Base-by-base conservation (phyloP, 2,113 vertebrate species). In the Thymallus thymallus region DNA sequence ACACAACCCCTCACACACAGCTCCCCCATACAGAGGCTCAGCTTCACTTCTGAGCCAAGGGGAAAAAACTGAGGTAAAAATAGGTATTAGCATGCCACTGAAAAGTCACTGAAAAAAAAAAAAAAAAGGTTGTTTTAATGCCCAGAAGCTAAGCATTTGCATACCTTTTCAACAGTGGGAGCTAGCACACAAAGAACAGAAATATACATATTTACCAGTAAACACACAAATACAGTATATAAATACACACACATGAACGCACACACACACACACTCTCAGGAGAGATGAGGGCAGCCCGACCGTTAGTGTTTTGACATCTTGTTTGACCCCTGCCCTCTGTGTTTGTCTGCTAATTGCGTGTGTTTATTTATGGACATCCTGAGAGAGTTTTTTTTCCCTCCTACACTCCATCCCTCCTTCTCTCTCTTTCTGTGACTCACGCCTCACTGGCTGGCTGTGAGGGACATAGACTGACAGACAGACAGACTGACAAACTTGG, bases 11-110 rank as follows among this genome's bases (percentile, higher is more conserved):
- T 32, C 23, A 63, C 61, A 26, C 22, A 41, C 65, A 35, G 35
- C 24, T 60, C 41, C 64, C 67, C 9, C 35, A 66, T 24, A 67
- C 67, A 82, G 72, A 74, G 56, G 71, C 80, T 76, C 67, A 55
- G 68, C 79, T 72, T 22, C 55, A 79, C 68, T 83, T 85, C 81
- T 82, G 80, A 84, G 83, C 88, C 85, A 69, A 85, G 78, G 75
- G 68, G 79, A 89, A 84, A 75, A 76, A 18, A 63, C 4, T 7
- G 74, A 32, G 58, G 73, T 74, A 87, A 89, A 90, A 89, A 89
- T 87, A 90, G 51, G 51, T 55, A 20, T 4, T 10, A 85, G 83
- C 66, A 72, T 60, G 76, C 78, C 80, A 74, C 73, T 1, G 7
- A 84, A 84, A 41, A 41, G 35, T 41, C 35, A 12, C 9, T 60